Base-by-base conservation (phyloP, 2,888 invertebrate genomes). In the Nowickia ferox region DNA sequence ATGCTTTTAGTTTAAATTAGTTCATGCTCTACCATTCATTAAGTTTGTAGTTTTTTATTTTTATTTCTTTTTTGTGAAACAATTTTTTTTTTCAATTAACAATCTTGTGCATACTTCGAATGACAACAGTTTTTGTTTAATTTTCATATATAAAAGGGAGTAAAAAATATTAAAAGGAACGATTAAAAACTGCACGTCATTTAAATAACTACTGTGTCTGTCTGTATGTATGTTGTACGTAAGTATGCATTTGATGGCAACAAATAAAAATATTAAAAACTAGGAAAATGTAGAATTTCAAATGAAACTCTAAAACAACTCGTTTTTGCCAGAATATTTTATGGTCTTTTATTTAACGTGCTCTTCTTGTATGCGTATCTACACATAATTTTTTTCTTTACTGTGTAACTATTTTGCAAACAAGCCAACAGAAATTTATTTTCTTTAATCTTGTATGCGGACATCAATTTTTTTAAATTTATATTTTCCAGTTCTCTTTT, bases 41-140 rank as follows among this genome's bases (percentile, higher is more conserved):
- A 46, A 15, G 61, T 55, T 53, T 61, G 13, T n/a, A 61, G 44
- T 69, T 72, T n/a, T 72, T 65, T 19, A 69, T 53, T 66, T 71
- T 63, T 0, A 3, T 84, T 66, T 57, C 30, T 30, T 30, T 30
- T 30, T 4, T 53, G n/a, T 19, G 55, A 57, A 82, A 51, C 13
- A 53, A 13, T 13, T 74, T 66, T 69, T 66, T 69, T 84, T 87
- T 84, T 87, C 71, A 81, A 84, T 84, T 84, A 78, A 85, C 77
- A 85, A 61, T 78, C 44, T 69, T 42, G 22, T 74, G 65, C 55
- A 55, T 66, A 61, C 46, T 80, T 86, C 72, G 55, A 87, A 84
- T 79, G 87, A 84, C 66, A 85, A 75, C 71, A 82, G 46, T 76
- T 79, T 76, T 42, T 59, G 69, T 59, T 51, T 59, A 4, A 69